Evolutionary conservation across 2,888 invertebrate genomes (phyloP).

Genomic region (Ectropis crepuscularia): DNA sequence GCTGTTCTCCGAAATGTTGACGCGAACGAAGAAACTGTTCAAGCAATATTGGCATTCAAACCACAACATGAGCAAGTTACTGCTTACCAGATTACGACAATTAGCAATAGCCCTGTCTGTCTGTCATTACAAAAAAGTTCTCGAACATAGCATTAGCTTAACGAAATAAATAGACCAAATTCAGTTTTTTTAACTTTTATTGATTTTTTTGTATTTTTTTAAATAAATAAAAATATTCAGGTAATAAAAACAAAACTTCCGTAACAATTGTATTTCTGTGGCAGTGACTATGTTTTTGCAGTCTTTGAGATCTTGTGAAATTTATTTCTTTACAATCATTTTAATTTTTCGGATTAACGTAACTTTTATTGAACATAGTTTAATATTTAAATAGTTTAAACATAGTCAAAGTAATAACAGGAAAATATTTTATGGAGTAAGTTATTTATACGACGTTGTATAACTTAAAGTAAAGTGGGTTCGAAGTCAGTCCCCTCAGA

Average conservation of each 20-base stretch:
- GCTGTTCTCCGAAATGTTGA: no score
- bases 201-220: conserved; percentile 70
- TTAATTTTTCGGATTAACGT: conserved; percentile 38
- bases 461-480: conserved; percentile 61
- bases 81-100: no score
- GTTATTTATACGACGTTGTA: conserved; percentile 60
- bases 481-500: conserved; percentile 70
- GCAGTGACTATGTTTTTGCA: conserved; percentile 80
- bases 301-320: conserved; percentile 51
- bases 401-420: conserved; percentile 74
- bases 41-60: no score
- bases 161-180: conserved; percentile 38
- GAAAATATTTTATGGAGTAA: conserved; percentile 63
- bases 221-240: conserved; percentile 74
- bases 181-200: conserved; percentile 66
- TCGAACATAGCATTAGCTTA: not conserved
- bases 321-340: conserved; percentile 39
- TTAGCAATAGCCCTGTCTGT: no score
- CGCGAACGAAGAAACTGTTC: no score
- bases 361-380: conserved; percentile 37
- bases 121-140: no score
- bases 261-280: conserved; percentile 72
- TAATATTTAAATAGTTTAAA: conserved; percentile 54
- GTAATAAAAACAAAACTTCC: conserved; percentile 72
- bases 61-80: no score